Percentiles rank a stretch among this genome's conserved stretches.
phyloP scores from a whole-genome alignment of 2,888 invertebrate genomes.

The Agapostemon virescens region DNA sequence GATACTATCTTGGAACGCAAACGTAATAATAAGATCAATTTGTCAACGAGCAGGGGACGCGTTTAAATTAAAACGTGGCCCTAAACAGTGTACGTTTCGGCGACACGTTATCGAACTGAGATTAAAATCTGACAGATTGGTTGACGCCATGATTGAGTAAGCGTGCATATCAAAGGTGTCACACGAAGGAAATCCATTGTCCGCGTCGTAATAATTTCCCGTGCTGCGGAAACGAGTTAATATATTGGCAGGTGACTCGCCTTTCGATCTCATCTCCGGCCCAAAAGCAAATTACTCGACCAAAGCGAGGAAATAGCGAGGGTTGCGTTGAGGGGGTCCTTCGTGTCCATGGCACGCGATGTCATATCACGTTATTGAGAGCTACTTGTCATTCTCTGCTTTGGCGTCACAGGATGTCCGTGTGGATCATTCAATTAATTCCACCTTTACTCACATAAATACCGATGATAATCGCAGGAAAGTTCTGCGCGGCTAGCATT shows the following conservation, averaged over 20 bases:
- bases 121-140: constrained; percentile 24
- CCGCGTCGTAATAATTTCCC: constrained; percentile 57
- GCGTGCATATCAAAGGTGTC: constrained; percentile 25
- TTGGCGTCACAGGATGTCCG: constrained; percentile 65
- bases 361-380: constrained; percentile 75
- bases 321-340: constrained; percentile 72
- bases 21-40: neutral
- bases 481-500: constrained; percentile 49
- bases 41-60: neutral
- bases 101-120: neutral
- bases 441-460: constrained; percentile 63
- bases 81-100: neutral
- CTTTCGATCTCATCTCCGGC: constrained; percentile 61
- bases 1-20: too few species aligned
- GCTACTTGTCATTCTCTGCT: constrained; percentile 75
- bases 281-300: constrained; percentile 70
- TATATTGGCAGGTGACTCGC: constrained; percentile 69
- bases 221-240: constrained; percentile 66
- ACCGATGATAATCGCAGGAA: constrained; percentile 56
- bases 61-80: neutral
- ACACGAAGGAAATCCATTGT: constrained; percentile 53
- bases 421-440: constrained; percentile 72
- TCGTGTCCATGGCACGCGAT: constrained; percentile 75
- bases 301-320: constrained; percentile 70
- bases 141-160: constrained; percentile 12